Base-by-base conservation (phyloP, 2,888 invertebrate species). In the Eretmocerus hayati region DNA sequence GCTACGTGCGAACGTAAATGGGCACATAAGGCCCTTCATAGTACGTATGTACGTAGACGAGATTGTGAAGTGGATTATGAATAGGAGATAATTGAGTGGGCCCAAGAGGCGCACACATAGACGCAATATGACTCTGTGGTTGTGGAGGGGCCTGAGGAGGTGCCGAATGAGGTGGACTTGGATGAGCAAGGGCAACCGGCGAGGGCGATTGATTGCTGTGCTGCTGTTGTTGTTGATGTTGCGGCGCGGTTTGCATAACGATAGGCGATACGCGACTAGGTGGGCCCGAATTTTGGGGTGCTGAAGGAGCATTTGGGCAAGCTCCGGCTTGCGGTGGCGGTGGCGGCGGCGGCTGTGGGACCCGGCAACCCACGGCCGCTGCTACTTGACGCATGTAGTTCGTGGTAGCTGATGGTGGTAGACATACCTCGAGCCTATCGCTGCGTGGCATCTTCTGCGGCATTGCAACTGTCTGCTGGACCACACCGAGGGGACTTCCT, bases 391-490 rank as follows among this genome's bases (percentile, higher is more conserved):
- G 67, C 66, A 64, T 64, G 67, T 66, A 62, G 65, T 65, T 67
- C 51, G 52, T 42, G 15, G 40, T 11, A n/a, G n/a, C n/a, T n/a
- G n/a, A n/a, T 26, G 26, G 26, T 50, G 53, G 53, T 53, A 66
- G 65, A 77, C 85, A 83, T 82, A 93, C 94, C 92, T 94, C 93
- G 77, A 94, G 84, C 79, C 94, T 84, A 77, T 93, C 93, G 73
- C 91, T 87, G 76, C 93, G 86, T 65, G 90, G 89, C 81, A 92
- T 81, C 80, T 94, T 93, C 80, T 92, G 92, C 77, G 91, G 87
- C 66, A 81, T 75, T 76, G 85, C 87, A 73, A 86, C 90, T 73
- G 84, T 86, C 80, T 89, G 90, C 74, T 81, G 89, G 74, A 83
- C 85, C 65, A 84, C 85, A 59, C 89, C 87, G 63, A 90, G 79